These are phyloP conservation scores for Cynocephalus volans DNA, from an alignment of 2,113 vertebrate species.

Conservation along the genomic window DNA sequence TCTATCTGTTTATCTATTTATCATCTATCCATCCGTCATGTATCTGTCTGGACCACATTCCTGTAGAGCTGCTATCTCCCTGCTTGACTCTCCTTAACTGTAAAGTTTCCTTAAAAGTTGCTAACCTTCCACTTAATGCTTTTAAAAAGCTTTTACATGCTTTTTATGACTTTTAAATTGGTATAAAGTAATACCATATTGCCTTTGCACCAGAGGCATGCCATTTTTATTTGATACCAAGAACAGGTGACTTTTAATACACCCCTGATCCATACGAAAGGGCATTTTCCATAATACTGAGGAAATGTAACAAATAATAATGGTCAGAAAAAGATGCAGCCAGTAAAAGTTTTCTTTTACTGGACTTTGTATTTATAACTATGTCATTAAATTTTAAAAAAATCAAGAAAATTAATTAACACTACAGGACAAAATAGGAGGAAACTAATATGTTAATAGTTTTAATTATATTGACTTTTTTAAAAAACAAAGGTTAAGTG, in stretches of 20 bases:
- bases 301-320: neutral
- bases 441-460: neutral
- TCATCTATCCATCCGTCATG: neutral
- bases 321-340: neutral
- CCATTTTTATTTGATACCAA: too few species aligned
- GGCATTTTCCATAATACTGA: neutral
- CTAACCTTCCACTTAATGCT: neutral
- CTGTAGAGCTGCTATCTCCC: fast-evolving
- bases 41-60: neutral
- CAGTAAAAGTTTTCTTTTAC: neutral
- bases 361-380: neutral
- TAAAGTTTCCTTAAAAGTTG: neutral
- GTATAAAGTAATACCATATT: fast-evolving
- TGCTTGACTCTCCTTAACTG: neutral
- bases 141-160: neutral
- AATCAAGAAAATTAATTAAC: neutral
- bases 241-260: neutral
- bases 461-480: neutral
- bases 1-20: neutral
- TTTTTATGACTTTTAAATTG: too few species aligned
- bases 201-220: fast-evolving
- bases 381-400: neutral
- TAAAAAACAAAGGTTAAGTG: neutral
- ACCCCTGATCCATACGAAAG: neutral
- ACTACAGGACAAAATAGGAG: neutral